Base-by-base conservation (phyloP, 2,888 invertebrate genomes). In the Opisthograptis luteolata region DNA sequence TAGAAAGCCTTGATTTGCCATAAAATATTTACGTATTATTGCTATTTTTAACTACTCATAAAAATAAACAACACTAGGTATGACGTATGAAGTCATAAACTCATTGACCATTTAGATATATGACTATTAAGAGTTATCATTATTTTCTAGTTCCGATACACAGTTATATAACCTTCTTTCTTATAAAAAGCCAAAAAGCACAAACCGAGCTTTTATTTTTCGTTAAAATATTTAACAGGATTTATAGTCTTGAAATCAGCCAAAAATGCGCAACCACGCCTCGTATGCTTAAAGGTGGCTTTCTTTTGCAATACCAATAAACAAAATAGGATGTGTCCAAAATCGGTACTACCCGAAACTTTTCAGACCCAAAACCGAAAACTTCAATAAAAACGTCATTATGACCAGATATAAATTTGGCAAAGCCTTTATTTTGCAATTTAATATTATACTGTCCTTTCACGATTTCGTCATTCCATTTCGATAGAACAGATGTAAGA, bases 251-350 rank as follows among this genome's bases (percentile, higher is more conserved):
- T 12, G 34, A 14, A 36, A 48, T 9, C 17, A 7, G 27, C 32
- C 34, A 28, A 50, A 43, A 41, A 35, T 19, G n/a, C 14, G n/a
- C 12, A 30, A 24, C 0, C 36, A 13, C 19, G n/a, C 25, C 28
- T 20, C 14, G 35, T 30, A 24, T n/a, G n/a, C n/a, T n/a, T n/a
- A n/a, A n/a, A n/a, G 22, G 15, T 8, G 19, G 20, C 27, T 47
- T 36, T 43, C 36, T 49, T 49, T 43, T 42, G 42, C 49, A 42
- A 49, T 43, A 41, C 9, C 30, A 14, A 50, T 40, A 50, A 50
- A 50, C 24, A 50, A 24, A 9, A 17, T 22, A 20, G 32, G 32
- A 44, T 34, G 14, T 37, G 30, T 17, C 39, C 27, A 34, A 43
- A 43, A 12, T 13, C 1, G 35, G 27, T 31, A 27, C 14, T 7